A percentile compares a stretch with the other conserved stretches of the same genome.
phyloP scores from a whole-genome alignment of 1,140 invertebrate species.

The Drosophila repleta region DNA sequence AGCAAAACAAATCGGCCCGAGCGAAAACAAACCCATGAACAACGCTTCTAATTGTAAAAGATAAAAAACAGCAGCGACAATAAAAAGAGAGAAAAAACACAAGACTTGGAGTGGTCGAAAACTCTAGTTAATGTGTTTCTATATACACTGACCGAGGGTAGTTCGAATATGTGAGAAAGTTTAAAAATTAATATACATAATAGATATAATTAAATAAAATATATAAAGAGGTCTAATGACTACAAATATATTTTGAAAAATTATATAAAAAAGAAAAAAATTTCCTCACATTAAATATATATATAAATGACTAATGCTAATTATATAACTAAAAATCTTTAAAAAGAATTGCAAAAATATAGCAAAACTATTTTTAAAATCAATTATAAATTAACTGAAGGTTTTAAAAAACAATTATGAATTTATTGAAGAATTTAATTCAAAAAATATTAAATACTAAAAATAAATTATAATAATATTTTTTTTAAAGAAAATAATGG shows the following conservation, averaged over 20 bases:
- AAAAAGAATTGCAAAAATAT: not conserved
- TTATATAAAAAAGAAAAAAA: too few species aligned
- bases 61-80: slow-evolving; percentile 56
- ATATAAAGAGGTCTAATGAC: not conserved
- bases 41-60: slow-evolving; percentile 75
- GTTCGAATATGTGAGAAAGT: not conserved
- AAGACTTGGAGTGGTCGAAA: slow-evolving; percentile 56
- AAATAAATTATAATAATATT: not conserved
- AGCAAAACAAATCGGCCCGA: slow-evolving; percentile 62
- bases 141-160: not conserved
- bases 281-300: too few species aligned
- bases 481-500: not conserved
- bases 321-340: not conserved
- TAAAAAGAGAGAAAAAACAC: slow-evolving; percentile 20
- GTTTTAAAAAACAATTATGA: too few species aligned
- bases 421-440: too few species aligned
- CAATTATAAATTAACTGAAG: too few species aligned
- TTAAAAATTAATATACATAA: not conserved
- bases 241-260: too few species aligned
- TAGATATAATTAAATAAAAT: not conserved
- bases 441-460: not conserved
- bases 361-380: not conserved
- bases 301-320: not conserved
- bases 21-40: slow-evolving; percentile 57
- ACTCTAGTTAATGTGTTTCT: slow-evolving; percentile 60